Evolutionary conservation across 2,888 invertebrate species (phyloP).

Genomic region (Phyllotreta cruciferae): DNA sequence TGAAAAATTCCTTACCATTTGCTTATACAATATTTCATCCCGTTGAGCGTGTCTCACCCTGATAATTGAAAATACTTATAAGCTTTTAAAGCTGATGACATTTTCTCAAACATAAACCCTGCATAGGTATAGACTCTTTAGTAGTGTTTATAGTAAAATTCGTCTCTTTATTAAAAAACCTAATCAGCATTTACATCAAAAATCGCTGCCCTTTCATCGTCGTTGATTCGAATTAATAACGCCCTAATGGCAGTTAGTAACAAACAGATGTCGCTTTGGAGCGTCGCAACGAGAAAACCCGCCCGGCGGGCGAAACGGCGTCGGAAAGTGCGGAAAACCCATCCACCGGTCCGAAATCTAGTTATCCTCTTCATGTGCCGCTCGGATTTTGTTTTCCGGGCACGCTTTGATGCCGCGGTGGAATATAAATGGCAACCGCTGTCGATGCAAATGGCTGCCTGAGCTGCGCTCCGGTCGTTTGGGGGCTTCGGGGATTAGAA

Average conservation of each 20-base stretch:
- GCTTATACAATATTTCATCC: too few species aligned
- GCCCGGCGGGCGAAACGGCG: slow-evolving; percentile 49
- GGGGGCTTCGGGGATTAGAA: slow-evolving; percentile 29
- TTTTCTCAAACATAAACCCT: too few species aligned
- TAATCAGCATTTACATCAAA: background rate
- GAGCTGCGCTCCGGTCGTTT: slow-evolving; percentile 43
- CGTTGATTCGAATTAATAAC: slow-evolving; percentile 14
- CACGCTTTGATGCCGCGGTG: slow-evolving; percentile 56
- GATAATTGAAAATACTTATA: too few species aligned
- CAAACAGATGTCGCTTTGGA: slow-evolving; percentile 30
- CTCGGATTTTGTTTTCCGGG: slow-evolving; percentile 50
- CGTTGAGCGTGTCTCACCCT: too few species aligned
- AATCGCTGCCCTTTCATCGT: slow-evolving; percentile 5
- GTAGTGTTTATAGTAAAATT: too few species aligned
- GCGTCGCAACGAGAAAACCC: slow-evolving; percentile 1
- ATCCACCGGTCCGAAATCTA: slow-evolving; percentile 56
- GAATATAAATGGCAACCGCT: slow-evolving; percentile 57
- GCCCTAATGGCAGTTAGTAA: slow-evolving; percentile 25
- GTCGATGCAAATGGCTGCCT: slow-evolving; percentile 58
- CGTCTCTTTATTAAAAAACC: too few species aligned
- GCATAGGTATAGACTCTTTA: too few species aligned
- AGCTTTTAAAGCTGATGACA: too few species aligned
- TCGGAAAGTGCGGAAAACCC: slow-evolving; percentile 52
- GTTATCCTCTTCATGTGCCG: slow-evolving; percentile 52
- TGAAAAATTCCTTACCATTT: too few species aligned